Evolutionary conservation across 2,888 invertebrate species (phyloP).

Genomic region (Leptinotarsa juncta): DNA sequence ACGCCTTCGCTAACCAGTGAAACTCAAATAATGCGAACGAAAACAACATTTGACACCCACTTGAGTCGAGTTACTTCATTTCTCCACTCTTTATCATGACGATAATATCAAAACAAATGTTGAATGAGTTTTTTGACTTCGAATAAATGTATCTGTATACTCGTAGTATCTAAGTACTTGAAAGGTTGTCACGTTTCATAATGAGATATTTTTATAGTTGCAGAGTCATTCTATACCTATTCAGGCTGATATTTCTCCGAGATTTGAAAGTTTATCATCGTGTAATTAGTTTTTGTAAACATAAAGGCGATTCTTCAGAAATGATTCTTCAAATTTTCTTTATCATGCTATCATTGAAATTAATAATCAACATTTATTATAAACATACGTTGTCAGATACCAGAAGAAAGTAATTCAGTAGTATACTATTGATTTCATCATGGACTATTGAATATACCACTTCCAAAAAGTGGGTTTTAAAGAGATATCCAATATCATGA

Average conservation of each 20-base stretch:
- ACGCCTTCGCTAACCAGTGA: neutral
- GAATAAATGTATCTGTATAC: neutral
- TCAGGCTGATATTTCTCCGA: constrained; percentile 25
- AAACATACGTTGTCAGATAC: too few species aligned
- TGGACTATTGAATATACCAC: too few species aligned
- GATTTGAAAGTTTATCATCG: constrained; percentile 23
- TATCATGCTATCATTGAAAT: too few species aligned
- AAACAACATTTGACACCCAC: neutral
- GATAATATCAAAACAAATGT: constrained; percentile 3
- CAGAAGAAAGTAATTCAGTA: too few species aligned
- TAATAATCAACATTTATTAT: too few species aligned
- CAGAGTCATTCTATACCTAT: neutral
- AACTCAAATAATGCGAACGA: neutral
- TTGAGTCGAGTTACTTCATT: neutral
- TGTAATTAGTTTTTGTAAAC: neutral
- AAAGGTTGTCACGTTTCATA: neutral
- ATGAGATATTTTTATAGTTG: constrained; percentile 1
- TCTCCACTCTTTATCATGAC: neutral
- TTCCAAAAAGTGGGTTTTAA: too few species aligned
- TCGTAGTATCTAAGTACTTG: neutral
- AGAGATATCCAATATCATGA: too few species aligned
- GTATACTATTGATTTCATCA: too few species aligned
- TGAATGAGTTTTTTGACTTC: constrained; percentile 2
- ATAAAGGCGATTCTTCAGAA: too few species aligned
- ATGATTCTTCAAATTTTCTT: too few species aligned